Evolutionary conservation across 1,140 invertebrate genomes (phyloP).

Genomic region (Dendroctonus ponderosae): DNA sequence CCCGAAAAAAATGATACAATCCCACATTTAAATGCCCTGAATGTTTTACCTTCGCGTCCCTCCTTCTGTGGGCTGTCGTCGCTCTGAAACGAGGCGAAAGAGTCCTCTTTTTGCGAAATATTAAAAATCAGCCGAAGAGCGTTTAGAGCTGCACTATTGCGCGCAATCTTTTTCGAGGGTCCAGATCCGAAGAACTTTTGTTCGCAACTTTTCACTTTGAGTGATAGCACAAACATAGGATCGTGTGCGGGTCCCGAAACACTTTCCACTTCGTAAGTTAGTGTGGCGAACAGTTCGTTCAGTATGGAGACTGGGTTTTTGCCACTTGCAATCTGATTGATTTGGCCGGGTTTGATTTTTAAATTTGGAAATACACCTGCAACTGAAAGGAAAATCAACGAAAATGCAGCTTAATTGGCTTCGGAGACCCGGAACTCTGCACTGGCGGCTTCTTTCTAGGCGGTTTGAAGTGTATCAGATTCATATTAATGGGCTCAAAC

Average conservation of each 20-base stretch:
- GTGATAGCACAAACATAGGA: conserved; percentile 79
- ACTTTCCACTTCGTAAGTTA: conserved; percentile 71
- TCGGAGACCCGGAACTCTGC: no score
- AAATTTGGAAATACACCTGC: conserved; percentile 9
- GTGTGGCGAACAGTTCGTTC: conserved; percentile 78
- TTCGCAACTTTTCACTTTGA: conserved; percentile 66
- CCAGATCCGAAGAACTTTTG: conserved; percentile 70
- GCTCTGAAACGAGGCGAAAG: no score
- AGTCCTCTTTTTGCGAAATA: conserved; percentile 3
- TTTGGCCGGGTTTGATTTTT: conserved; percentile 23
- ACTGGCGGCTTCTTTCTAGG: no score
- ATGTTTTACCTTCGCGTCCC: no score
- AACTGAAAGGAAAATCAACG: not conserved
- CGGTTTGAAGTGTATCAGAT: no score
- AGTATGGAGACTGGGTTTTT: conserved; percentile 79
- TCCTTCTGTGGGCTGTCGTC: no score
- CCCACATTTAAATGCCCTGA: no score
- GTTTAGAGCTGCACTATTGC: conserved; percentile 74
- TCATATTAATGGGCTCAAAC: no score
- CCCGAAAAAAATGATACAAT: no score
- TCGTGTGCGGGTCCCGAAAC: conserved; percentile 82
- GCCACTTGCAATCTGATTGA: conserved; percentile 27
- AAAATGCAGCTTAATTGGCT: not conserved
- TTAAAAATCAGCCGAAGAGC: conserved; percentile 54
- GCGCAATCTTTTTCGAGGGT: conserved; percentile 76